Conservation (phyloP, 2,113 vertebrate species). For the Peromyscus polionotus region DNA sequence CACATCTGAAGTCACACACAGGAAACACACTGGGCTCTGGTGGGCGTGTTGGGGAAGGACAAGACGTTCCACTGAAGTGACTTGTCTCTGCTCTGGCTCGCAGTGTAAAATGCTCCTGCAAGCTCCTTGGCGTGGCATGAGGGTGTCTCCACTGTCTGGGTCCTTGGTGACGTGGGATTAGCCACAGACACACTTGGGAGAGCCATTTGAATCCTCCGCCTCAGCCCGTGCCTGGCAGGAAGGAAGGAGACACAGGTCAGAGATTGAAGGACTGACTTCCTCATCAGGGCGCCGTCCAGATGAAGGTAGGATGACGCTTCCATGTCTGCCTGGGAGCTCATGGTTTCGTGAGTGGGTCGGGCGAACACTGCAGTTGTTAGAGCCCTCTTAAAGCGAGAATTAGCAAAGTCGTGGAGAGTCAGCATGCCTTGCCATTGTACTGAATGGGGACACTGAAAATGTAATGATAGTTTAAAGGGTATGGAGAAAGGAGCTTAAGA, state of each 20-base stretch:
- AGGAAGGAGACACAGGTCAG: conserved; percentile 75
- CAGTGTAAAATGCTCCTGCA: neutral
- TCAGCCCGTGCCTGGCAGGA: conserved; percentile 54
- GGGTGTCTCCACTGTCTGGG: neutral
- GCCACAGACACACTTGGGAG: neutral
- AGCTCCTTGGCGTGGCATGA: conserved; percentile 29
- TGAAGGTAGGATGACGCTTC: conserved; percentile 75
- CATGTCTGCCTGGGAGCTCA: accelerated
- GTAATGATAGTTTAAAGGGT: neutral
- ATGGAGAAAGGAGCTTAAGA: neutral
- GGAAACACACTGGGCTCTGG: conserved; percentile 62
- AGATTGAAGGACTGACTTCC: conserved; percentile 44
- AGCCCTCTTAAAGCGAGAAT: neutral
- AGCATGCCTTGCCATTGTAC: neutral
- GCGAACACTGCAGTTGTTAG: too few relatives aligned
- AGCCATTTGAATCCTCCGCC: accelerated
- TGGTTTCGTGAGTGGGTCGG: too few relatives aligned
- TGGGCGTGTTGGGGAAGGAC: conserved; percentile 51
- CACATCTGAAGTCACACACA: neutral
- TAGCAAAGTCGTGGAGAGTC: neutral
- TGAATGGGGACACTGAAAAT: neutral
- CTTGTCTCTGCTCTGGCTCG: neutral
- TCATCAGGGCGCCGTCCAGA: conserved; percentile 53
- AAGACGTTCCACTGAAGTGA: neutral
- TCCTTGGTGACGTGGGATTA: neutral